Percentiles rank a stretch among this genome's conserved stretches.
These are phyloP conservation scores for Caenorhabditis parvicauda DNA, from an alignment of 2,888 invertebrate genomes.

Conservation along the genomic window DNA sequence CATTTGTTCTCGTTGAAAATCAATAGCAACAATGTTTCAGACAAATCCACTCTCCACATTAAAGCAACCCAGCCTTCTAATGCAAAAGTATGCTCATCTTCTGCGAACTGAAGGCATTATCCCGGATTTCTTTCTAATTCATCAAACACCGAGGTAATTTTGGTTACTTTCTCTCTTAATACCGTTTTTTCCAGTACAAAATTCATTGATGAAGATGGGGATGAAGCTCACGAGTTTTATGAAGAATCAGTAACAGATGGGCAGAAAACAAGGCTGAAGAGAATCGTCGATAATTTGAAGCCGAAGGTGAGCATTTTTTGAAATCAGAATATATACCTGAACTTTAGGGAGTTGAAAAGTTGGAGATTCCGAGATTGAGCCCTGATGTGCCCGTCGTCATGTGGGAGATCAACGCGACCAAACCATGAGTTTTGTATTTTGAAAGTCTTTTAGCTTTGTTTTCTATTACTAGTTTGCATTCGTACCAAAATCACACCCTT, in stretches of 20 bases:
- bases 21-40: too few relatives aligned
- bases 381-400: slow-evolving; percentile 38
- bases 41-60: not conserved
- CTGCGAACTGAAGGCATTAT: slow-evolving; percentile 29
- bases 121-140: slow-evolving; percentile 36
- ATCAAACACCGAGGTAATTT: slow-evolving; percentile 37
- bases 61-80: slow-evolving; percentile 11
- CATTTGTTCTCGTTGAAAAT: too few relatives aligned
- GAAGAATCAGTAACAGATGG: slow-evolving; percentile 61
- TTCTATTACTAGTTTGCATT: not conserved
- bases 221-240: slow-evolving; percentile 69
- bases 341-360: slow-evolving; percentile 34
- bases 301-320: slow-evolving; percentile 21
- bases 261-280: slow-evolving; percentile 19
- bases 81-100: slow-evolving; percentile 28
- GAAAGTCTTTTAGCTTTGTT: not conserved
- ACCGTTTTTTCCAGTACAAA: slow-evolving; percentile 68
- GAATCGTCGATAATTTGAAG: slow-evolving; percentile 28
- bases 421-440: not conserved
- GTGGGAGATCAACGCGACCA: slow-evolving; percentile 18
- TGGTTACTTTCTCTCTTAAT: too few relatives aligned
- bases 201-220: slow-evolving; percentile 69
- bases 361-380: slow-evolving; percentile 33
- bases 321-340: not conserved
- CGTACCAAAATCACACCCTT: not conserved